Percentiles rank a stretch among this genome's conserved stretches.
Conservation (phyloP, 2,113 vertebrate genomes). For the Equus quagga region DNA sequence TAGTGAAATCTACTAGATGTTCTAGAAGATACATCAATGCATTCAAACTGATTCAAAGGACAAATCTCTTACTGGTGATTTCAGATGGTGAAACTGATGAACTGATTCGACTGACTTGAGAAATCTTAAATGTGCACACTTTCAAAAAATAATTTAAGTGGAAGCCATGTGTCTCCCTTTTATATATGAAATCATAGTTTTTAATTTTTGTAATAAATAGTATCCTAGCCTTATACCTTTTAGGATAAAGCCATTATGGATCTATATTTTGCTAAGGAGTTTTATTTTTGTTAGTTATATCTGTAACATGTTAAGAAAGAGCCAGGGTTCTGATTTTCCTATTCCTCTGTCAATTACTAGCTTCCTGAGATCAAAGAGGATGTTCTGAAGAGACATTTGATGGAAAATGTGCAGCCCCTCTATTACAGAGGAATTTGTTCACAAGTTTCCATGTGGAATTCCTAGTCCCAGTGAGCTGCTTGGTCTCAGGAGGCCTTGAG, state of each 20-base stretch:
- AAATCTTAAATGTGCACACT: background rate
- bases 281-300: background rate
- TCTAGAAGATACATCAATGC: background rate
- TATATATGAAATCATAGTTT: background rate
- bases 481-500: background rate
- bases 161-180: background rate
- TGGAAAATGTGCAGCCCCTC: background rate
- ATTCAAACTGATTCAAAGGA: slow-evolving; percentile 50
- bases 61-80: slow-evolving; percentile 1
- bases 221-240: background rate
- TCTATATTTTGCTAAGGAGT: background rate
- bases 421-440: background rate
- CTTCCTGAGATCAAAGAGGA: background rate
- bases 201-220: background rate
- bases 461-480: background rate
- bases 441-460: background rate
- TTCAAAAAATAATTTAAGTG: background rate
- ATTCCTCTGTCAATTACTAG: background rate
- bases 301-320: background rate
- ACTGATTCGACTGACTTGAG: background rate
- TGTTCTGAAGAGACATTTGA: background rate
- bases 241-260: background rate
- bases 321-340: background rate
- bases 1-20: slow-evolving; percentile 48
- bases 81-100: background rate